Evolutionary conservation across 2,888 invertebrate genomes (phyloP).

Genomic region (Lithophane ornitopus): DNA sequence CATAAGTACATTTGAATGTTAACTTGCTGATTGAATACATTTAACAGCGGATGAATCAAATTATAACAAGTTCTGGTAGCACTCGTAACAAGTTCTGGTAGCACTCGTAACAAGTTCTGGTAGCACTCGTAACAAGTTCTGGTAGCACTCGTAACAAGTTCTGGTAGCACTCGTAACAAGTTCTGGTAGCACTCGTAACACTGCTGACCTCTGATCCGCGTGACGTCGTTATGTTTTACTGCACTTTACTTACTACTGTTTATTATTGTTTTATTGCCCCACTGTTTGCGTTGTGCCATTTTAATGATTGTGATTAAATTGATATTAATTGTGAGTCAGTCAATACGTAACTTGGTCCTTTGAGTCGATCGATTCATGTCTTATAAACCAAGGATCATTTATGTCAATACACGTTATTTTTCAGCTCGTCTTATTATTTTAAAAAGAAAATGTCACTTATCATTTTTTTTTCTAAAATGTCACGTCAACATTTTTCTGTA

Average conservation of each 20-base stretch:
- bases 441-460: background rate
- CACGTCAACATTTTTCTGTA: conserved; percentile 19
- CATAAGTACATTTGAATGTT: conserved; percentile 24
- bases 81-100: conserved; percentile 4
- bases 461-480: background rate
- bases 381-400: background rate
- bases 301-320: conserved; percentile 33
- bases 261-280: conserved; percentile 39
- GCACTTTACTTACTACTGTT: conserved; percentile 27
- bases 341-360: background rate
- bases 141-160: conserved; percentile 20
- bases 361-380: background rate
- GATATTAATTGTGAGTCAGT: conserved; percentile 1
- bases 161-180: conserved; percentile 17
- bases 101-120: conserved; percentile 18
- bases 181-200: conserved; percentile 3
- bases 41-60: conserved; percentile 28
- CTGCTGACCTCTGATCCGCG: conserved; percentile 14
- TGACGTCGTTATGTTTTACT: conserved; percentile 43
- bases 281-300: conserved; percentile 25
- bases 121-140: conserved; percentile 20
- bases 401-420: background rate
- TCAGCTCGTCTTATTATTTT: background rate
- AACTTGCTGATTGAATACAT: conserved; percentile 9
- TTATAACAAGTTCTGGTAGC: conserved; percentile 19